Conservation (phyloP, 2,113 vertebrate genomes). For the Junco hyemalis region DNA sequence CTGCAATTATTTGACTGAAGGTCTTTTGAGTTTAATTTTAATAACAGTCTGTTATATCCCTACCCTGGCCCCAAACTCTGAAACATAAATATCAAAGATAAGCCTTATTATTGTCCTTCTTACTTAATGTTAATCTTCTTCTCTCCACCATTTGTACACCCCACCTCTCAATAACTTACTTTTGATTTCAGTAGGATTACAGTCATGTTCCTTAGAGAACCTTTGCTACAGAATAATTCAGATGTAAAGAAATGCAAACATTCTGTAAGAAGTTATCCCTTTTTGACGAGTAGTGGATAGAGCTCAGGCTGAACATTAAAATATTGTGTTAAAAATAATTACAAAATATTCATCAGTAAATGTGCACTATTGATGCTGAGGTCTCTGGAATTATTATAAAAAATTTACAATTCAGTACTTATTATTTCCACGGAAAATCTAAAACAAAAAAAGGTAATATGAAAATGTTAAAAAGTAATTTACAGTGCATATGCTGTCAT, state of each 20-base stretch:
- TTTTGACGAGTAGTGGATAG: neutral
- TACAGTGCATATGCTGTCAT: neutral
- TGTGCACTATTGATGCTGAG: neutral
- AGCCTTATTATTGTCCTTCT: neutral
- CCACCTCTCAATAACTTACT: neutral
- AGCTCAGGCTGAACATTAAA: neutral
- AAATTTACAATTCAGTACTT: neutral
- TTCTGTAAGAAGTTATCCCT: neutral
- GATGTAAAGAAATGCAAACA: neutral
- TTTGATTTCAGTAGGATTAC: neutral
- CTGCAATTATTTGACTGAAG: neutral
- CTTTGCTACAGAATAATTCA: neutral
- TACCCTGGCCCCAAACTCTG: neutral
- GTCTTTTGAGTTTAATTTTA: neutral
- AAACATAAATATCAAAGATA: conserved; percentile 9
- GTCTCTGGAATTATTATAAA: neutral
- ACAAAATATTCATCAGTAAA: neutral
- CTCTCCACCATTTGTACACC: neutral
- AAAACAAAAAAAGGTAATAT: neutral
- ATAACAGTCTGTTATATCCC: neutral
- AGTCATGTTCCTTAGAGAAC: neutral
- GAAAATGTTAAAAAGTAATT: neutral
- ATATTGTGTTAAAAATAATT: neutral
- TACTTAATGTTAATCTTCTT: neutral
- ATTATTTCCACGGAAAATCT: neutral